Percentiles rank a stretch among this genome's conserved stretches.
Conservation (phyloP, 2,888 invertebrate species). For the Stenolophus ochropezus region DNA sequence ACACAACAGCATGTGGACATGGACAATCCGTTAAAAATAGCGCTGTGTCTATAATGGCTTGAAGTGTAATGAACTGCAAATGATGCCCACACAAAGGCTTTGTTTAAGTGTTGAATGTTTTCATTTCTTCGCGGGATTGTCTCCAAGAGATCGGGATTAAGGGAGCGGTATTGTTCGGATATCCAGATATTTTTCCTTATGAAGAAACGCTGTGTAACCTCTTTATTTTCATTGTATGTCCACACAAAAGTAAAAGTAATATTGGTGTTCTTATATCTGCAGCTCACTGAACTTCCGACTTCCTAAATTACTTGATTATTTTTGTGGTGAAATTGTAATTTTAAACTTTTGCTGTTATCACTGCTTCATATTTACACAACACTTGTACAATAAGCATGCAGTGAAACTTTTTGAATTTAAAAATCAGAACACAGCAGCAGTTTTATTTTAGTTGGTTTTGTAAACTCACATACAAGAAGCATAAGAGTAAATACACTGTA, state of each 20-base stretch:
- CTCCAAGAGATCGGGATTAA: not conserved
- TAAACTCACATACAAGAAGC: no score
- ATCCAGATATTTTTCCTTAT: constrained; percentile 18
- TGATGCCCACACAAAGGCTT: constrained; percentile 50
- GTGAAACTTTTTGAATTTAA: no score
- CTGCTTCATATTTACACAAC: no score
- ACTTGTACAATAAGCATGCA: no score
- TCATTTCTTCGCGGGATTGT: not conserved
- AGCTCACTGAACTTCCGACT: constrained; percentile 16
- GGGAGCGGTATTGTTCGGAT: not conserved
- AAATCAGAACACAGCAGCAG: no score
- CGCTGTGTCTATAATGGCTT: constrained; percentile 45
- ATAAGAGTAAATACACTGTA: no score
- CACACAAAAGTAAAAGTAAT: not conserved
- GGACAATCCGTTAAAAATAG: constrained; percentile 49
- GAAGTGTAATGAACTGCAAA: constrained; percentile 56
- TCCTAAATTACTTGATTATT: no score
- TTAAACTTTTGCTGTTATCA: no score
- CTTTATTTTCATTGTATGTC: constrained; percentile 13
- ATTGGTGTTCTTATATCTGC: not conserved
- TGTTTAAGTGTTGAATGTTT: constrained; percentile 43
- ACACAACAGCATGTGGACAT: constrained; percentile 20
- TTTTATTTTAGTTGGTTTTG: no score
- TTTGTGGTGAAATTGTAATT: no score
- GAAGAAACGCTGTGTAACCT: not conserved